phyloP scores from a whole-genome alignment of 2,797 vertebrate species.

The Enteromius trimaculatus region DNA sequence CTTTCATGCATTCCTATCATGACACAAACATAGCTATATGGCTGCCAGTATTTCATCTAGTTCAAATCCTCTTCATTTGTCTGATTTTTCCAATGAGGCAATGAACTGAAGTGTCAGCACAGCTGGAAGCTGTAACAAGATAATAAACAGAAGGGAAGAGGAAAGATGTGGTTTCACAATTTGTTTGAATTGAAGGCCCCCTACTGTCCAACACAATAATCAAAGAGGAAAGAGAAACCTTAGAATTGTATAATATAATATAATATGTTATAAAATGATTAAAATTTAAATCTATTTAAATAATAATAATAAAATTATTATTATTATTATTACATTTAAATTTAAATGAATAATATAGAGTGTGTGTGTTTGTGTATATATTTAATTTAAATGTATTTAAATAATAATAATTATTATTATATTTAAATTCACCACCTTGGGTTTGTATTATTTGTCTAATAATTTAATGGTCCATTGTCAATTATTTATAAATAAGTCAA shows the following conservation, averaged over 20 bases:
- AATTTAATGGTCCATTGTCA: no score
- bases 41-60: background rate
- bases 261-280: no score
- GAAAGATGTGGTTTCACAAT: background rate
- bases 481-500: no score
- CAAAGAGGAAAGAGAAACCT: background rate
- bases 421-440: no score
- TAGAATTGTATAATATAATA: background rate
- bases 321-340: no score
- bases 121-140: background rate
- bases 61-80: background rate
- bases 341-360: no score
- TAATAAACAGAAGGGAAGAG: constrained; percentile 6
- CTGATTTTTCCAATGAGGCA: background rate
- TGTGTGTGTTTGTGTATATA: no score
- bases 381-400: no score
- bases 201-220: background rate
- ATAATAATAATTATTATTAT: no score
- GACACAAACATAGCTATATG: background rate
- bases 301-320: no score
- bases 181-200: background rate
- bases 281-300: no score
- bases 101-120: constrained; percentile 10
- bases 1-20: background rate
- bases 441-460: no score